These are phyloP conservation scores for Frankliniella fusca DNA, from an alignment of 2,888 invertebrate species.

Conservation along the genomic window DNA sequence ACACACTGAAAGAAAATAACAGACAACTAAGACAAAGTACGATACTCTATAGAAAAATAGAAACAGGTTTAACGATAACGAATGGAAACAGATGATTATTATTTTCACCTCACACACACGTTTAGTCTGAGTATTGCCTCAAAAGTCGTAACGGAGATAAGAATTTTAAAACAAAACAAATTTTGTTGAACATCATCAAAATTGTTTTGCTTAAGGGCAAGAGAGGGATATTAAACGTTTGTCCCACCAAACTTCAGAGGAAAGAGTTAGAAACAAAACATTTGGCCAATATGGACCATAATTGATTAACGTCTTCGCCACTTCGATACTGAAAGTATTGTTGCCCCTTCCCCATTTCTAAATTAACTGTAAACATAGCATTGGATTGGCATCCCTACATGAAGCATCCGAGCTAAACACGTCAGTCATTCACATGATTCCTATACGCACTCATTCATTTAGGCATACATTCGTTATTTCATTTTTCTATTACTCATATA, in stretches of 20 bases:
- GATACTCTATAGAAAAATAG: conserved; percentile 24
- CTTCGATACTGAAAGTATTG: background rate
- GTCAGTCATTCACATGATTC: background rate
- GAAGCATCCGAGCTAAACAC: background rate
- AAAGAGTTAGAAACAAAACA: too few relatives aligned
- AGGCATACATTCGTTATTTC: too few relatives aligned
- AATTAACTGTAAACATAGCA: too few relatives aligned
- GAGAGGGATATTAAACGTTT: background rate
- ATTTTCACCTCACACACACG: background rate
- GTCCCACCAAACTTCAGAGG: too few relatives aligned
- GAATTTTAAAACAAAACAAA: conserved; percentile 1
- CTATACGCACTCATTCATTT: background rate
- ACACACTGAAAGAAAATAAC: conserved; percentile 23
- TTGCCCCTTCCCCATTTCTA: background rate
- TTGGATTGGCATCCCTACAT: background rate
- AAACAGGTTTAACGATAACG: conserved; percentile 21
- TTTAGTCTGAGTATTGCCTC: background rate
- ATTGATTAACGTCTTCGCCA: background rate
- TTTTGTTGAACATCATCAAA: background rate
- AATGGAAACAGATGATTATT: conserved; percentile 14
- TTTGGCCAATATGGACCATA: too few relatives aligned
- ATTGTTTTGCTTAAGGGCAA: background rate
- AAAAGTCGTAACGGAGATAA: background rate
- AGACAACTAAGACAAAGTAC: conserved; percentile 13
- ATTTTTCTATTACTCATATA: too few relatives aligned